A percentile compares a stretch with the other conserved stretches of the same genome.
These are phyloP conservation scores for Atopsyche davidsoni DNA, from an alignment of 1,140 invertebrate species.

Conservation along the genomic window DNA sequence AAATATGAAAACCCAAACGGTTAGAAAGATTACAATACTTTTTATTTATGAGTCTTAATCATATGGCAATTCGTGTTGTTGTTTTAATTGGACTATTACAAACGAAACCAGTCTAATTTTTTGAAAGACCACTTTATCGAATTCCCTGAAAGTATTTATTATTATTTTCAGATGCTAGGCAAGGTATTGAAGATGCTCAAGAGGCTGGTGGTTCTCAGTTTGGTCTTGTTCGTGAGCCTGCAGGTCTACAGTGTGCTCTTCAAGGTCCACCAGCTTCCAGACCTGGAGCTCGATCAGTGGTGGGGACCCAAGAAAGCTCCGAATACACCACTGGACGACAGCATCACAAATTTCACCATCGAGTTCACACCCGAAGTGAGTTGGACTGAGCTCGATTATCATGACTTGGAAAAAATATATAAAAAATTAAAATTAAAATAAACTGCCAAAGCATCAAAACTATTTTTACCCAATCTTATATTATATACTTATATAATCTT, in stretches of 20 bases:
- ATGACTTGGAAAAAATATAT: too few species aligned
- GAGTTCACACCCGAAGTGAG: constrained; percentile 46
- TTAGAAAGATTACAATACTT: too few species aligned
- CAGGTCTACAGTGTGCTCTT: neutral
- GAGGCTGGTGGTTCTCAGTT: neutral
- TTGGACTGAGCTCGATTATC: neutral
- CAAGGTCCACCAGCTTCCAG: constrained; percentile 32
- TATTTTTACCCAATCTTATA: neutral
- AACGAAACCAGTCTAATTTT: too few species aligned
- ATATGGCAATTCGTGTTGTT: too few species aligned
- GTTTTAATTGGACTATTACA: neutral
- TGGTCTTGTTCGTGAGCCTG: constrained; percentile 2
- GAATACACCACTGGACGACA: constrained; percentile 34
- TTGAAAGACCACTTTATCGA: neutral
- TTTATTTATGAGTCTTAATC: too few species aligned
- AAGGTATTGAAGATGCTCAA: constrained; percentile 4
- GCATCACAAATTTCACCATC: constrained; percentile 46
- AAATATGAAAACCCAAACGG: too few species aligned
- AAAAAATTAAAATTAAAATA: too few species aligned
- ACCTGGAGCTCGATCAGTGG: constrained; percentile 41
- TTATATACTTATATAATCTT: constrained; percentile 7
- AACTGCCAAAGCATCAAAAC: neutral
- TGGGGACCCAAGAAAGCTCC: constrained; percentile 43
- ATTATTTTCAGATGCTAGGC: constrained; percentile 16
- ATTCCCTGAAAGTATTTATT: neutral